Base-by-base conservation (phyloP, 2,888 invertebrate species). In the Idaea aversata region DNA sequence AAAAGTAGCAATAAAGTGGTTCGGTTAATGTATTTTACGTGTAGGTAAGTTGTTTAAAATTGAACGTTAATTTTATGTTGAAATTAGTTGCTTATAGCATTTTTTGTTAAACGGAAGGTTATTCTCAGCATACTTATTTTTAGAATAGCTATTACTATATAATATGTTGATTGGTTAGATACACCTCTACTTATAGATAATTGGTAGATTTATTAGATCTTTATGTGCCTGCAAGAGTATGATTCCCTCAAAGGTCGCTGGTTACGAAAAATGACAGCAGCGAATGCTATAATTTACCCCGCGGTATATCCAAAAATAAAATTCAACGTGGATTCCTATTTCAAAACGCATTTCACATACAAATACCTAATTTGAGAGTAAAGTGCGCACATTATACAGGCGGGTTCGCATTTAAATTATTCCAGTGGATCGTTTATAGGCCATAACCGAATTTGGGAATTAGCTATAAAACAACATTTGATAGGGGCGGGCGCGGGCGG, bases 401-500 rank as follows among this genome's bases (percentile, higher is more conserved):
- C 91, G 88, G 90, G 88, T 87, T 86, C 91, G 91, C 91, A 88
- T 92, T 92, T 93, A 93, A 92, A 93, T 93, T 93, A 93, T 92
- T 91, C 93, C 89, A 86, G 86, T 88, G 91, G 91, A 93, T 93
- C 93, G 93, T 93, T 93, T 93, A 92, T 93, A 92, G 93, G 91
- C 92, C 91, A 93, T 93, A 93, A 93, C 93, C 85, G 92, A 93
- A 93, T 93, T 93, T 92, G 89, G 92, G 91, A 92, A 93, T 93
- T 93, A 93, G 92, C 93, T 91, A 93, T 93, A 93, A 93, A 93
- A 93, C 93, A 93, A 91, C 93, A 92, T 92, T 92, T 92, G 92
- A 92, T 91, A 90, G 90, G 92, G 91, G 91, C 88, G 86, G 90
- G 90, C 90, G 91, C 90, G 91, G 90, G 91, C 80, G 87, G 90